phyloP scores from a whole-genome alignment of 1,140 invertebrate species.

The Tribolium castaneum region DNA sequence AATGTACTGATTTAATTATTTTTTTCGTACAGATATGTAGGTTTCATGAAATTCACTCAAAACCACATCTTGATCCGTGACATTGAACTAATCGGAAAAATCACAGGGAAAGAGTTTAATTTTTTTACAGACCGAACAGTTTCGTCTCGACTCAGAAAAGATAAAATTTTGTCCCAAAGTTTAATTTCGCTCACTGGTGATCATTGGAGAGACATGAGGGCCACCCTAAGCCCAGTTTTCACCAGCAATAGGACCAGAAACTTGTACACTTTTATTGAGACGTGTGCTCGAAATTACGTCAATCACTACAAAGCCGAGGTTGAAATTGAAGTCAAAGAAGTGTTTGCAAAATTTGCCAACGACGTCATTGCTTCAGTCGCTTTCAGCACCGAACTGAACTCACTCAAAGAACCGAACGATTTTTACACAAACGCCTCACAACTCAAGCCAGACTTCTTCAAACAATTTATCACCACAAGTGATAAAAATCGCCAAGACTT shows the following conservation, averaged over 20 bases:
- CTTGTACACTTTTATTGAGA: slow-evolving; percentile 59
- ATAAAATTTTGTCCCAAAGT: slow-evolving; percentile 68
- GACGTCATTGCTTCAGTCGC: slow-evolving; percentile 55
- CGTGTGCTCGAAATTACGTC: slow-evolving; percentile 58
- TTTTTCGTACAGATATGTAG: slow-evolving; percentile 62
- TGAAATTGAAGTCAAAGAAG: slow-evolving; percentile 52
- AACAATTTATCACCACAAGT: slow-evolving; percentile 42
- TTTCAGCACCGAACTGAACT: slow-evolving; percentile 64
- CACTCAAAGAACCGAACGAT: slow-evolving; percentile 62
- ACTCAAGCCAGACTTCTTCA: background rate
- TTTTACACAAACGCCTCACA: slow-evolving; percentile 56
- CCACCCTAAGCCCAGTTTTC: slow-evolving; percentile 63
- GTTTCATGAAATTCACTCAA: slow-evolving; percentile 65
- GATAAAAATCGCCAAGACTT: slow-evolving; percentile 61
- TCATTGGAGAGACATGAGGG: slow-evolving; percentile 63
- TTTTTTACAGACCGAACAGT: slow-evolving; percentile 59
- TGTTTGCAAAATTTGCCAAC: slow-evolving; percentile 28
- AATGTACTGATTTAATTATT: too few species aligned
- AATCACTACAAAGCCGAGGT: slow-evolving; percentile 54
- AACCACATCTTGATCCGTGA: slow-evolving; percentile 69
- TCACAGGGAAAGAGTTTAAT: slow-evolving; percentile 62
- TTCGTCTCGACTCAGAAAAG: slow-evolving; percentile 57
- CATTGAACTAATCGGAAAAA: slow-evolving; percentile 63
- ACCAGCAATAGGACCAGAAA: slow-evolving; percentile 63
- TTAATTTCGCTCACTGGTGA: slow-evolving; percentile 53